These are phyloP conservation scores for Atlantisia rogersi DNA, from an alignment of 2,113 vertebrate genomes.

Conservation along the genomic window DNA sequence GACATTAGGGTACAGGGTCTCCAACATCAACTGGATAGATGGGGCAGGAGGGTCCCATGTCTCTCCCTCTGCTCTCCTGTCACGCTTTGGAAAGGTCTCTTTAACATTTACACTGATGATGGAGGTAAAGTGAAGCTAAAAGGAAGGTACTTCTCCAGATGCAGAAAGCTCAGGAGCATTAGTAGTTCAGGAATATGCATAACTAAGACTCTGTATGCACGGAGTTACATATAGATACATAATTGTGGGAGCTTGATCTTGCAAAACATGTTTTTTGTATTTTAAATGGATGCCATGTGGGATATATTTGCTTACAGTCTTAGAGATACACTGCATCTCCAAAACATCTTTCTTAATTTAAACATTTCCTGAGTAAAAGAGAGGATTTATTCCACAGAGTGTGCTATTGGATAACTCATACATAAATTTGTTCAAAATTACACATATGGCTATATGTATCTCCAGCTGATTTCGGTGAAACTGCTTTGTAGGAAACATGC, in stretches of 20 bases:
- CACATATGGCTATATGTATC: neutral
- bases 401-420: neutral
- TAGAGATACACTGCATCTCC: neutral
- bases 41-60: neutral
- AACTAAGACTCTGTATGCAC: neutral
- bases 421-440: neutral
- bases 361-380: conserved; percentile 1
- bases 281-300: neutral
- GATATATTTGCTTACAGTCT: neutral
- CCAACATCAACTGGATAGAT: neutral
- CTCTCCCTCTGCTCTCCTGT: neutral
- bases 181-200: neutral
- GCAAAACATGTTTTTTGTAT: neutral
- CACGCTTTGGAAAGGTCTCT: neutral
- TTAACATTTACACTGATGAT: neutral
- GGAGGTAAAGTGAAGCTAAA: neutral
- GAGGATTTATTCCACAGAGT: conserved; percentile 28
- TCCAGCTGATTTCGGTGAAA: conserved; percentile 18
- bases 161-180: neutral
- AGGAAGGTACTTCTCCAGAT: neutral
- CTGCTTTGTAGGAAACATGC: neutral
- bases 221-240: neutral
- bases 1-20: neutral
- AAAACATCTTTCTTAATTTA: conserved; percentile 6
- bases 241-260: neutral